Base-by-base conservation (phyloP, 2,888 invertebrate genomes). In the Cactoblastis cactorum region DNA sequence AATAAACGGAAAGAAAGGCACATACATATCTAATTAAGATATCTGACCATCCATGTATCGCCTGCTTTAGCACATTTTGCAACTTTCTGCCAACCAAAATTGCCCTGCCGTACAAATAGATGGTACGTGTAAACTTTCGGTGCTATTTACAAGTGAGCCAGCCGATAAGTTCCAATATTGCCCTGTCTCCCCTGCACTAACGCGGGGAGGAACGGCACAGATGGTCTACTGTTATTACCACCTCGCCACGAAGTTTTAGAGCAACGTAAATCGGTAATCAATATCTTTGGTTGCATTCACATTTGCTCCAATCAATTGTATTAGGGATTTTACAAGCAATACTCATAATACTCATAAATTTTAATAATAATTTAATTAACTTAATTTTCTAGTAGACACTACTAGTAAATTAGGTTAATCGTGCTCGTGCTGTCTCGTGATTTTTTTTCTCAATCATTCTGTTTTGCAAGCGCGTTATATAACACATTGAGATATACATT, bases 181-280 rank as follows among this genome's bases (percentile, higher is more conserved):
- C 39, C 28, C 14, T 14, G 33, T 48, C 52, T 43, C 48, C 37
- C 53, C 48, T 34, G 50, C 65, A 68, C 67, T 58, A 57, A 52
- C 63, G 53, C 64, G 74, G 77, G 79, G 80, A 71, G 65, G 62
- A 56, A 57, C 49, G 72, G 68, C 79, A 77, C 86, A 86, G 84
- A 82, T 86, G 86, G 76, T 83, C 67, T 71, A 61, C 67, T 64
- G 68, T 77, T 86, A 83, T 86, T 85, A 79, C 80, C 78, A 80
- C 77, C 77, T 77, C 69, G 54, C 67, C n/a, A 72, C 70, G 74
- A 72, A 71, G 61, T 74, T 73, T 67, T 61, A 62, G 62, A 64
- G 73, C 62, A 54, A 60, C 56, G 61, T 59, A 74, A 77, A 83
- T 79, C 73, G 76, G 73, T 78, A 78, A 83, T 82, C 83, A 78